Evolutionary conservation across 2,888 invertebrate species (phyloP).

Genomic region (Ophraella communa): DNA sequence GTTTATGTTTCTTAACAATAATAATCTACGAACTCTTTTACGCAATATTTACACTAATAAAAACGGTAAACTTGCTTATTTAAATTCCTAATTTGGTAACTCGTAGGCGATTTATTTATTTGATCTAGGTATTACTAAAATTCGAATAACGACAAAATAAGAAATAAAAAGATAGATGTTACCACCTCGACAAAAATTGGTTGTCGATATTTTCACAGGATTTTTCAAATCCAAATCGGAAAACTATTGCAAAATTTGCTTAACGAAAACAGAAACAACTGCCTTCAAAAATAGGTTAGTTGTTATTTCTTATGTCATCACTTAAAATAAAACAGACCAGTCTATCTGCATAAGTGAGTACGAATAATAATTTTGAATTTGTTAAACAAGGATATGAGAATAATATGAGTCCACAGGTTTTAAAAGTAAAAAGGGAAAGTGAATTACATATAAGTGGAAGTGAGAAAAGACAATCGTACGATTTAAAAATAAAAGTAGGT

Average conservation of each 20-base stretch:
- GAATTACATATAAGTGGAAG: not conserved
- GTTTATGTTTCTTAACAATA: not conserved
- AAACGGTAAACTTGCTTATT: not conserved
- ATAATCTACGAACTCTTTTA: not conserved
- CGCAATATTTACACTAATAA: constrained; percentile 2
- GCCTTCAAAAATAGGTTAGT: constrained; percentile 25
- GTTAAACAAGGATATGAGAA: not conserved
- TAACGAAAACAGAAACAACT: constrained; percentile 24
- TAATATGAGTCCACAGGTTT: not conserved
- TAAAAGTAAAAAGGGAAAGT: not conserved
- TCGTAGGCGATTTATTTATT: constrained; percentile 10
- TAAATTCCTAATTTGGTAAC: constrained; percentile 7
- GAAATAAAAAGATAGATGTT: not conserved
- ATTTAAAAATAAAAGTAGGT: constrained; percentile 9
- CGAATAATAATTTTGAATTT: not conserved
- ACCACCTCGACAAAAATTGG: not conserved
- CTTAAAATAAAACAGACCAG: constrained; percentile 20
- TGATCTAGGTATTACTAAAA: not conserved
- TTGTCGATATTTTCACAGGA: not conserved
- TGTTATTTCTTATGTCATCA: constrained; percentile 32
- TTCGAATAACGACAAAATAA: not conserved
- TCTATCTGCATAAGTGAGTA: not conserved
- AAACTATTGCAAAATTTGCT: constrained; percentile 6
- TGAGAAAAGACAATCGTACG: not conserved
- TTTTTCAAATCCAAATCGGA: constrained; percentile 10